phyloP scores from a whole-genome alignment of 2,797 vertebrate genomes.

The Scarus forsteni region DNA sequence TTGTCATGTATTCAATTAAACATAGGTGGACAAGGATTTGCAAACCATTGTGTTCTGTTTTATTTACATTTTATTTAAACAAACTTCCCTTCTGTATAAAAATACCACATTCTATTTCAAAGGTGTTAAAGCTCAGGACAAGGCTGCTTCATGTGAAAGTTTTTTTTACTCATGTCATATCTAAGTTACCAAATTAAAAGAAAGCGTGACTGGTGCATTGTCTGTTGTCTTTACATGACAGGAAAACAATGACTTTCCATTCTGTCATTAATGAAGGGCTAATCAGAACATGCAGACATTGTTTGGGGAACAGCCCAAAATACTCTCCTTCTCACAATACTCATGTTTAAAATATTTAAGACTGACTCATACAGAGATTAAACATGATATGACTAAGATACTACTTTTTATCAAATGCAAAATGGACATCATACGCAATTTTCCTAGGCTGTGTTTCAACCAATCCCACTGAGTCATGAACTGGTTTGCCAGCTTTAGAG shows the following conservation, averaged over 20 bases:
- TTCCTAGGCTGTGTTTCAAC: constrained; percentile 25
- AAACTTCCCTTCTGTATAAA: too few relatives aligned
- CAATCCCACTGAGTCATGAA: constrained; percentile 44
- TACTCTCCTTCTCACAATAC: constrained; percentile 5
- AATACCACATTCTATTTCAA: too few relatives aligned
- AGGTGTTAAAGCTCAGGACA: constrained; percentile 5
- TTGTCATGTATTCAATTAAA: too few relatives aligned
- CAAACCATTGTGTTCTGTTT: too few relatives aligned
- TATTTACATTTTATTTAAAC: too few relatives aligned
- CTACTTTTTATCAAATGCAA: constrained; percentile 16
- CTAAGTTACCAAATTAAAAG: constrained; percentile 1
- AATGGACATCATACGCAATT: constrained; percentile 5
- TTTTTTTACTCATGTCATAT: not conserved
- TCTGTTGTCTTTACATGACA: not conserved
- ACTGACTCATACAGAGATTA: constrained; percentile 29
- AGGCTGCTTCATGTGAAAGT: not conserved
- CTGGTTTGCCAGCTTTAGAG: constrained; percentile 13
- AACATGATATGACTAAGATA: constrained; percentile 38
- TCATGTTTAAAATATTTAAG: constrained; percentile 24
- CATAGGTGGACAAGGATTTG: too few relatives aligned
- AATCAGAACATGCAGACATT: not conserved
- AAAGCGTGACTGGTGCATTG: not conserved
- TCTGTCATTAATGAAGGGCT: not conserved
- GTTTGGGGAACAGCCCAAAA: constrained; percentile 6
- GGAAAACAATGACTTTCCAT: not conserved